Percentiles rank a stretch among this genome's conserved stretches.
Evolutionary conservation across 2,797 vertebrate genomes (phyloP).

Genomic region (Paguma larvata): DNA sequence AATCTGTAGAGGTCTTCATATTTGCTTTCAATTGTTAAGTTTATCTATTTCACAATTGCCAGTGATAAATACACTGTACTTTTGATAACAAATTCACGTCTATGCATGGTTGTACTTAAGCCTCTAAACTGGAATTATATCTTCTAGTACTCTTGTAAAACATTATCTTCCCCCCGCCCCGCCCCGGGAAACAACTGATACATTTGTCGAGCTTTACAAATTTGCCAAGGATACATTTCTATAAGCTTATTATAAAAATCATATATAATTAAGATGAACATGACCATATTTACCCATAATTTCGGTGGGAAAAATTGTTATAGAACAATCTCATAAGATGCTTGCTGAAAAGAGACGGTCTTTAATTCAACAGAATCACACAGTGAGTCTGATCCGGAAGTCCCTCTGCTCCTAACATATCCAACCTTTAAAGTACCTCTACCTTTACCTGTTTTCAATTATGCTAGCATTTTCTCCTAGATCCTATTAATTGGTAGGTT

Average conservation of each 20-base stretch:
- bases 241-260: background rate
- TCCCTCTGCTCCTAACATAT: background rate
- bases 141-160: background rate
- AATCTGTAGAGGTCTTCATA: background rate
- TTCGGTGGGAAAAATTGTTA: background rate
- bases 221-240: background rate
- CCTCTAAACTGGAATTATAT: background rate
- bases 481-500: background rate
- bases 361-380: background rate
- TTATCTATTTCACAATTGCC: background rate
- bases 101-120: background rate
- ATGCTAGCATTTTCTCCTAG: background rate
- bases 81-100: background rate
- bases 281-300: background rate
- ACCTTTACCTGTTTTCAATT: background rate
- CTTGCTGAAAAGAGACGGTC: background rate
- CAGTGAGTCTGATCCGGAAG: background rate
- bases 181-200: background rate
- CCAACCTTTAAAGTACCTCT: background rate
- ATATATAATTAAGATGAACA: background rate
- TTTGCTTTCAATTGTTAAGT: background rate
- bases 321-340: constrained; percentile 26
- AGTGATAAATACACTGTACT: background rate
- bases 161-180: background rate
- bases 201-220: background rate